Base-by-base conservation (phyloP, 2,888 invertebrate genomes). In the Drosophila stalkeri region DNA sequence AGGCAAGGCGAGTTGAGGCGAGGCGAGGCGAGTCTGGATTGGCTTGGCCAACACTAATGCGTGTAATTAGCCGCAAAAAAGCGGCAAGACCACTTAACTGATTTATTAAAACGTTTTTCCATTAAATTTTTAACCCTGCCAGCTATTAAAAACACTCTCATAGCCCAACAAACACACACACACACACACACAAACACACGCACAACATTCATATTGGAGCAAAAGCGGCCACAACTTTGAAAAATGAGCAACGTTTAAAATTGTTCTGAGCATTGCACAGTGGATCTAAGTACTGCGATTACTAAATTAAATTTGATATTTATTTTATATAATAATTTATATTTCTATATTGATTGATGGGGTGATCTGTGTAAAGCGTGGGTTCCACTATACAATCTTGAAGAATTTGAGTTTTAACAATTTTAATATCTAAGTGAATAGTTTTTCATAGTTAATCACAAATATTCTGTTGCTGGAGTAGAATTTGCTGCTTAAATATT, bases 11-110 rank as follows among this genome's bases (percentile, higher is more conserved):
- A 18, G 43, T 18, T n/a, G 27, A 27, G 27, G 4, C 12, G 35
- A 35, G 52, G 4, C 9, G 16, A 12, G 61, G 8, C 18, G n/a
- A n/a, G 55, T 46, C 74, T 63, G 66, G 72, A 47, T 72, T 76
- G 59, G 68, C 74, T 64, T 65, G 88, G 85, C 72, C 82, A 80
- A 69, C 88, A 86, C 90, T 87, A 87, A 87, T 87, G 86, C 90
- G 90, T 89, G 90, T 90, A 87, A 87, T 87, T 87, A 87, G 86
- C 90, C 86, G 87, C 90, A 87, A 90, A 87, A 83, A 86, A 87
- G 90, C 89, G 89, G 86, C 86, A 90, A 90, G 86, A 87, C 89
- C 86, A 87, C 90, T 87, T 87, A 87, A 87, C 86, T 87, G 86
- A 87, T 87, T 87, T 87, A 87, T 87, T 90, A 90, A 87, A 87